These are phyloP conservation scores for Rhagophthalmus giganteus DNA, from an alignment of 2,888 invertebrate species.

Conservation along the genomic window DNA sequence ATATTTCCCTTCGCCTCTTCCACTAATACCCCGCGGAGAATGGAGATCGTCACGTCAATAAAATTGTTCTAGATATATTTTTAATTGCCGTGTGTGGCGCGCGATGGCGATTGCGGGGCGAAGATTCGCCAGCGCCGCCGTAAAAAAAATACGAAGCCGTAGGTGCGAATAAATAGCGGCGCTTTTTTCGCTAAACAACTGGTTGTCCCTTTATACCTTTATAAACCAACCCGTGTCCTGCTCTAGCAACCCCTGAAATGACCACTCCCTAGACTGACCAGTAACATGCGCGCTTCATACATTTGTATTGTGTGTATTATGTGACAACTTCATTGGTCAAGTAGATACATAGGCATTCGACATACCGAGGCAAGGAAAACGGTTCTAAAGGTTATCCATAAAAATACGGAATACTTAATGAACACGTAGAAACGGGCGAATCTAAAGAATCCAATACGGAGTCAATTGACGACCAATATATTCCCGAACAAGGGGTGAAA, in stretches of 20 bases:
- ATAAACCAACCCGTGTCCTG: conserved; percentile 46
- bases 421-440: conserved; percentile 6
- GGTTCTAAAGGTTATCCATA: no score
- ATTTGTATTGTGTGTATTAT: conserved; percentile 21
- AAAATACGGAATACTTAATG: no score
- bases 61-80: conserved; percentile 34
- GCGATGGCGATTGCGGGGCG: conserved; percentile 43
- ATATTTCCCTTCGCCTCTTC: conserved; percentile 42
- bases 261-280: conserved; percentile 54
- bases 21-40: conserved; percentile 48
- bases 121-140: no score
- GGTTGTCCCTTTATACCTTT: no score
- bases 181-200: no score
- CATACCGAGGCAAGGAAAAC: not conserved
- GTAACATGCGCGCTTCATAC: conserved; percentile 42
- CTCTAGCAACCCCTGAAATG: conserved; percentile 46
- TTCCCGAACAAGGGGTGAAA: conserved; percentile 28
- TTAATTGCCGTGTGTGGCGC: conserved; percentile 38
- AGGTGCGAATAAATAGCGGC: no score
- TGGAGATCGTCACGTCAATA: conserved; percentile 44
- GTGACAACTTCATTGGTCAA: conserved; percentile 25
- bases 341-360: no score
- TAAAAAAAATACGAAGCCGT: no score
- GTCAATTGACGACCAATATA: conserved; percentile 27
- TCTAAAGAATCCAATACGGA: conserved; percentile 20